Evolutionary conservation across 2,113 vertebrate species (phyloP), one percentile per base, ranked within the genome.

Genomic region (Oceanites oceanicus): DNA sequence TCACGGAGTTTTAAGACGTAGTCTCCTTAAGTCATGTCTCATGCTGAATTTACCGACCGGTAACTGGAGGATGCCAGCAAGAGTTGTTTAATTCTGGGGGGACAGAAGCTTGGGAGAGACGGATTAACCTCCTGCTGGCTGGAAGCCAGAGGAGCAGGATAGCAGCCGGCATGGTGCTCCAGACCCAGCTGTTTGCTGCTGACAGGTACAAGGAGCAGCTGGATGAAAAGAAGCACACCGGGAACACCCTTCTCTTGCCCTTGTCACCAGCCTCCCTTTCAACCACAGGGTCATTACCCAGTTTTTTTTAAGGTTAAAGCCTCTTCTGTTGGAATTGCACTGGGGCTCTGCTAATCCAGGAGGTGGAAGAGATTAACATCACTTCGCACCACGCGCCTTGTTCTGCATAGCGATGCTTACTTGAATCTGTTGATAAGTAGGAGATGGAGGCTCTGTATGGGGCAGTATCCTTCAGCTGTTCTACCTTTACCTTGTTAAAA

Each of bases 111-210:
- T 16, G 5, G 61, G 34, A 56, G 67, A 50, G 40, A 2, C 3
- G 5, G 13, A 23, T 85, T 77, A 19, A 19, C 50, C 13, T 52
- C 9, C 19, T 71, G 21, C 66, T 68, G 10, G 29, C 25, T 49
- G 76, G 27, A 86, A 84, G 52, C 58, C 2, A 5, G 61, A 50
- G 77, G 12, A 66, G 40, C 0, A 0, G 34, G 25, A 10, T 11
- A 85, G 73, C 70, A 72, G 50, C 58, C 2, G 4, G 7, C 1
- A 0, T 2, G 1, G 27, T 61, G 53, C 36, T 86, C n/a, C 49
- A 56, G 68, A 29, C 30, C 44, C 81, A 61, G 56, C 55, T 95
- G 55, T 83, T 76, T 36, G 62, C 53, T 83, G 66, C 27, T 71
- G 59, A 45, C 11, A 11, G 68, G 16, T 81, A 20, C 20, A 29